Base-by-base conservation (phyloP, 2,888 invertebrate species). In the Octodonta nipae region DNA sequence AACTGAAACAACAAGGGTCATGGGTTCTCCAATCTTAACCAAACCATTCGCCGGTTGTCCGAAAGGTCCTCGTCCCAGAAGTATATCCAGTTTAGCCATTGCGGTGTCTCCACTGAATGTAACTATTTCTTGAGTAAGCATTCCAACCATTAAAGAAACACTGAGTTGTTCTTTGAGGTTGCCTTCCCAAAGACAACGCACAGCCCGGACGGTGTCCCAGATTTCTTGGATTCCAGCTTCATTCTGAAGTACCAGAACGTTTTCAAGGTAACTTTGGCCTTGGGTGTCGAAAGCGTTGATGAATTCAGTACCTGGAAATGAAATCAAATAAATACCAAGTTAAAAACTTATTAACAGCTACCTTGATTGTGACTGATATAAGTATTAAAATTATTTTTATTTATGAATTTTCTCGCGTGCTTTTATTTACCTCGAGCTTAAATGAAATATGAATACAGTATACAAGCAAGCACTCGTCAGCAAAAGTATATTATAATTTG, bases 51-150 rank as follows among this genome's bases (percentile, higher is more conserved):
- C 83, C 32, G 78, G 71, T 3, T 73, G 73, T 1, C 81, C 81
- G 47, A 81, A 78, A 11, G 84, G 83, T 34, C 84, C 84, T 50
- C 73, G 70, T 4, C 85, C 85, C 16, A 71, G 62, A 59, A 81
- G 79, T 33, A 85, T 80, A 43, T 84, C 84, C 30, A 85, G 61
- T 39, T 75, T 72, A 4, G 83, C 83, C 60, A 78, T 76, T 1
- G 82, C 83, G 1, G 83, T 82, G 43, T 85, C 84, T n/a, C 84
- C 84, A 44, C 79, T 81, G 59, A 85, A 85, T 30, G 83, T 82
- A 35, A 84, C 78, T 6, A 81, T 78, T 45, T 84, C 78, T 52
- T 81, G 79, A 44, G 76, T 80, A 42, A 84, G 58, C 78, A 81
- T 81, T 15, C 81, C 83, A 1, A 85, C 80, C 45, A 76, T 78